Evolutionary conservation across 2,888 invertebrate species (phyloP), one percentile per base, ranked within the genome.

Genomic region (Iphiclides podalirius): DNA sequence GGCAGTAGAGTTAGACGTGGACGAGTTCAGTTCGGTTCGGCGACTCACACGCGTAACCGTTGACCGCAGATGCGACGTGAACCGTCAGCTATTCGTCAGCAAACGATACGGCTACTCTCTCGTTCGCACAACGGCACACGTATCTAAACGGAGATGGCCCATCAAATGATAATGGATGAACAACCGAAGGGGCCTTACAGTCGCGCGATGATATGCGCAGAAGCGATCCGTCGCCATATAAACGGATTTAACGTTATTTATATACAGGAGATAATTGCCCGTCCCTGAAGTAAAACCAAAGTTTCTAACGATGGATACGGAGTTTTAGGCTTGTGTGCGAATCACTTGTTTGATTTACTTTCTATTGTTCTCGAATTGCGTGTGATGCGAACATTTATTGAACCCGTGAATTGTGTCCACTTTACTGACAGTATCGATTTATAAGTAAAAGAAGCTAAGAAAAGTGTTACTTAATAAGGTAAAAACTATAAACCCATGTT

Each of bases 91-190:
- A 20, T 23, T 40, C 49, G 38, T 46, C 47, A 13, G 39, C 40
- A 47, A 46, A 31, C 52, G 50, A 55, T 59, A 60, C 53, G 55
- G 55, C 61, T 57, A 60, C 58, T 54, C 59, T 52, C 42, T 53
- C 49, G 53, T 49, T 52, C 54, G 66, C 76, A 75, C 79, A 76
- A 75, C 74, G 72, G 75, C 72, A 67, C 69, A 36, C 51, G 69
- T 61, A 59, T 63, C 69, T 63, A 69, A 84, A 84, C 87, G 87
- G 87, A 87, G 86, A 72, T 87, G 74, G 77, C 71, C 81, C 71
- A 87, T 87, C 87, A 87, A 81, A 80, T 75, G 72, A 78, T 85
- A 81, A 85, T 83, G 75, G 78, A 76, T 70, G 64, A 76, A 70
- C 71, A 63, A 67, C 63, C 68, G 70, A 72, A 82, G 87, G 86